These are phyloP conservation scores for Melanostoma mellinum DNA, from an alignment of 2,888 invertebrate species.

Conservation along the genomic window DNA sequence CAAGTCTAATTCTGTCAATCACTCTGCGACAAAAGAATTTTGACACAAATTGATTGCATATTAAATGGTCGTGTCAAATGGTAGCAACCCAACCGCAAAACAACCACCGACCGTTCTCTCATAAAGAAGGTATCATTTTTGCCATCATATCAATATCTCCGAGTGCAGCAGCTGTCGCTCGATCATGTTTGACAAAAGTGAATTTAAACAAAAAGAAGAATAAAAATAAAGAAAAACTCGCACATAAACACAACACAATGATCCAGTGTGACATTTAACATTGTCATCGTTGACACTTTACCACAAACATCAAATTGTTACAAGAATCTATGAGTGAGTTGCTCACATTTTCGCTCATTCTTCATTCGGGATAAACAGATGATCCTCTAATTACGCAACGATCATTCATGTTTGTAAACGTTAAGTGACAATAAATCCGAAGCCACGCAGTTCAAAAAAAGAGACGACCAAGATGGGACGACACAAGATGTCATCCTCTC, in stretches of 20 bases:
- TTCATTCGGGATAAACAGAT: constrained; percentile 69
- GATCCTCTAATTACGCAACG: constrained; percentile 73
- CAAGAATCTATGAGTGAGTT: constrained; percentile 61
- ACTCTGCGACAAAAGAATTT: constrained; percentile 65
- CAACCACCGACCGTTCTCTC: constrained; percentile 28
- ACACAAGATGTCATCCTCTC: constrained; percentile 55
- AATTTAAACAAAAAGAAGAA: neutral
- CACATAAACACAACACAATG: constrained; percentile 43
- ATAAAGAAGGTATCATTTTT: constrained; percentile 28
- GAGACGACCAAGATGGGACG: constrained; percentile 6
- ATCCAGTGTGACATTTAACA: constrained; percentile 81
- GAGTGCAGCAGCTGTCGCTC: constrained; percentile 58
- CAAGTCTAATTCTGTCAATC: constrained; percentile 70
- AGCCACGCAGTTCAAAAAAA: constrained; percentile 10
- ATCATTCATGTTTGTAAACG: constrained; percentile 68
- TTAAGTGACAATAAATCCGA: constrained; percentile 62
- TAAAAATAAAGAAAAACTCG: constrained; percentile 7
- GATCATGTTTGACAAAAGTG: constrained; percentile 58
- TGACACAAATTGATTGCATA: constrained; percentile 71
- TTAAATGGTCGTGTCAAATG: constrained; percentile 65
- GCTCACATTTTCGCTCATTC: constrained; percentile 67
- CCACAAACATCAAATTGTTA: constrained; percentile 76
- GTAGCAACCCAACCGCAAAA: constrained; percentile 41
- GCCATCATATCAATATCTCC: constrained; percentile 31
- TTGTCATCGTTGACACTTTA: constrained; percentile 82